Conservation (phyloP, 2,797 vertebrate species). For the Betta splendens region DNA sequence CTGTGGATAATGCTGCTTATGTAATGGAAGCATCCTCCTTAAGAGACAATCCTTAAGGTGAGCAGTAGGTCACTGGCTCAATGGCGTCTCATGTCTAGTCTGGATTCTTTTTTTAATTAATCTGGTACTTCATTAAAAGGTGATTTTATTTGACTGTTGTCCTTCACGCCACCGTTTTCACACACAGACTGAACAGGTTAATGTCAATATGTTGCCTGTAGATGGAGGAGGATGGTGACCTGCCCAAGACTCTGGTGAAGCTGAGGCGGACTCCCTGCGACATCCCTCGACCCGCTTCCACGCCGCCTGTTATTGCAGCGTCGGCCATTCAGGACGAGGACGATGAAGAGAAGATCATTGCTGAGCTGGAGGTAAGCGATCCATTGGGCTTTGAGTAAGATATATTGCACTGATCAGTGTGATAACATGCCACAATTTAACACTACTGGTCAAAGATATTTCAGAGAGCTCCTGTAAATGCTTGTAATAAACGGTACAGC, state of each 20-base stretch:
- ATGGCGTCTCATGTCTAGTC: too few relatives aligned
- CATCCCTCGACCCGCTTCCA: slow-evolving; percentile 88
- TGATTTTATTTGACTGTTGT: too few relatives aligned
- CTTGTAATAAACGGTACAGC: slow-evolving; percentile 55
- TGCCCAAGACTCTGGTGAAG: slow-evolving; percentile 89
- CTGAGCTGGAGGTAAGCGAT: slow-evolving; percentile 89
- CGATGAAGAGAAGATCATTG: slow-evolving; percentile 90
- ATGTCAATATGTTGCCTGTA: slow-evolving; percentile 55
- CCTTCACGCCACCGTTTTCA: too few relatives aligned
- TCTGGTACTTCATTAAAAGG: too few relatives aligned
- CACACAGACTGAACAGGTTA: too few relatives aligned
- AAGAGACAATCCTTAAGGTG: too few relatives aligned
- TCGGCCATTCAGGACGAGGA: slow-evolving; percentile 89
- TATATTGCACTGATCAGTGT: slow-evolving; percentile 4
- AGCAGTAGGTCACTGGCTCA: too few relatives aligned
- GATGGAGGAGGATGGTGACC: slow-evolving; percentile 88
- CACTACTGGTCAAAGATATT: slow-evolving; percentile 71
- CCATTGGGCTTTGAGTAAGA: rapidly evolving
- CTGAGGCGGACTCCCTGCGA: slow-evolving; percentile 89
- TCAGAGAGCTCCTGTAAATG: slow-evolving; percentile 76
- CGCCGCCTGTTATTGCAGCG: slow-evolving; percentile 90
- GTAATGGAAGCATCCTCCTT: too few relatives aligned
- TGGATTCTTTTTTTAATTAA: too few relatives aligned
- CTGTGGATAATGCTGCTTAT: too few relatives aligned
- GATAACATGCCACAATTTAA: slow-evolving; percentile 42